These are phyloP conservation scores for Bunonema sp. DNA, from an alignment of 2,888 invertebrate species.

Conservation along the genomic window DNA sequence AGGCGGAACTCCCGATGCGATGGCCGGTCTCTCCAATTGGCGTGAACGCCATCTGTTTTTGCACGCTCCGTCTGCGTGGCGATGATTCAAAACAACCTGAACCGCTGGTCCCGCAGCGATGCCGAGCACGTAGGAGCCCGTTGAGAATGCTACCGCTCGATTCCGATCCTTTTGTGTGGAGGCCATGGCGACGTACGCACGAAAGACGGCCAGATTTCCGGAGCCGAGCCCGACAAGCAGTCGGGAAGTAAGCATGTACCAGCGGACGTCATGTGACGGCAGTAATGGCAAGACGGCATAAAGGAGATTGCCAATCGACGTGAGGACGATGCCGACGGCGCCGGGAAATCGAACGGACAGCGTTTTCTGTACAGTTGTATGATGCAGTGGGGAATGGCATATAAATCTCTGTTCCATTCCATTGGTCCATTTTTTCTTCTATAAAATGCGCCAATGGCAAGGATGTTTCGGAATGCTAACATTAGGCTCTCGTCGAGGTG, in stretches of 20 bases:
- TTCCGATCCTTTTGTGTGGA: neutral
- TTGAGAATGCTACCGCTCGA: conserved; percentile 1
- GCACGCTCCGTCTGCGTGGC: too few species aligned
- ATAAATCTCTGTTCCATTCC: too few species aligned
- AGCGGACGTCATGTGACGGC: conserved; percentile 15
- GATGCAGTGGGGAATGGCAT: too few species aligned
- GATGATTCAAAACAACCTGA: neutral
- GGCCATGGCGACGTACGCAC: conserved; percentile 1
- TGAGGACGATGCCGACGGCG: conserved; percentile 20
- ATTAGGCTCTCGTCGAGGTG: too few species aligned
- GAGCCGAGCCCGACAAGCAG: conserved; percentile 3
- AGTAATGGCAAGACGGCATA: conserved; percentile 41
- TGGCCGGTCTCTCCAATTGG: too few species aligned
- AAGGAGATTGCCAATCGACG: conserved; percentile 35
- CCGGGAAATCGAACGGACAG: neutral
- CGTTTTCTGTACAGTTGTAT: neutral
- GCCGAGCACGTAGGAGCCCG: neutral
- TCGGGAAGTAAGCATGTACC: conserved; percentile 18
- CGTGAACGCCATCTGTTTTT: too few species aligned
- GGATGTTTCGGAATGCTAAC: too few species aligned
- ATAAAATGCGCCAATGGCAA: too few species aligned
- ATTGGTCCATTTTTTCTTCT: too few species aligned
- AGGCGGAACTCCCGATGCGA: too few species aligned
- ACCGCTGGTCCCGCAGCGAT: conserved; percentile 1
- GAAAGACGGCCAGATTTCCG: conserved; percentile 1